phyloP scores from a whole-genome alignment of 2,797 vertebrate genomes.

The Sternotherus odoratus region DNA sequence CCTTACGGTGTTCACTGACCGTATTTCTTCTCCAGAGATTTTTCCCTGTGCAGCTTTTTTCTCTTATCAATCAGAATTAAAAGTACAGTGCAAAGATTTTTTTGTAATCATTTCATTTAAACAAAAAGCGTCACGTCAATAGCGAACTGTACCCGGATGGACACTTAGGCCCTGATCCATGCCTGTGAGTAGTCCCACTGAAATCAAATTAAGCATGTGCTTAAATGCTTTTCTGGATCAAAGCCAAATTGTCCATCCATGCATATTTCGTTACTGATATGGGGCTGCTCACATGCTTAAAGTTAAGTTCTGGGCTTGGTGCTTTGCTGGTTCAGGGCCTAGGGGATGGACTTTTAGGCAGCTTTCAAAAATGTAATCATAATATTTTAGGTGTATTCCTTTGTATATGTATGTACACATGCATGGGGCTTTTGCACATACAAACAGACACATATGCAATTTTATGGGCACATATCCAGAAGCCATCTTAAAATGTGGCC shows the following conservation, averaged over 20 bases:
- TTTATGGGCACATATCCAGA: background rate
- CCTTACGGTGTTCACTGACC: background rate
- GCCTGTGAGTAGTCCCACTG: background rate
- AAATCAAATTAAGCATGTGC: background rate
- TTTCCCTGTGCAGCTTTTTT: background rate
- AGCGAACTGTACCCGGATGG: background rate
- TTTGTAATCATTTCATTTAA: background rate
- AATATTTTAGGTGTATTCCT: background rate
- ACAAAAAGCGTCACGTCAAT: background rate
- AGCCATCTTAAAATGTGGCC: background rate
- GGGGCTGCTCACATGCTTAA: background rate
- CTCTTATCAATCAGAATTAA: background rate
- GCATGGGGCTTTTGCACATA: background rate
- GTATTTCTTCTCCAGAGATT: background rate
- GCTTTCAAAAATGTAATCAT: background rate
- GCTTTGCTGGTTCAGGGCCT: background rate
- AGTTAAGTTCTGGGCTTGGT: background rate
- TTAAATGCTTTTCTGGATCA: constrained; percentile 19
- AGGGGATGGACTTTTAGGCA: background rate
- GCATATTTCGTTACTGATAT: background rate
- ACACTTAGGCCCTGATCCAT: background rate
- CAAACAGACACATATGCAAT: background rate
- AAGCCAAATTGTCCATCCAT: background rate
- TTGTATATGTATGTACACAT: accelerated
- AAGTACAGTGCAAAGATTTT: background rate